These are phyloP conservation scores for Bombus fervidus DNA, from an alignment of 1,140 invertebrate genomes.

Conservation along the genomic window DNA sequence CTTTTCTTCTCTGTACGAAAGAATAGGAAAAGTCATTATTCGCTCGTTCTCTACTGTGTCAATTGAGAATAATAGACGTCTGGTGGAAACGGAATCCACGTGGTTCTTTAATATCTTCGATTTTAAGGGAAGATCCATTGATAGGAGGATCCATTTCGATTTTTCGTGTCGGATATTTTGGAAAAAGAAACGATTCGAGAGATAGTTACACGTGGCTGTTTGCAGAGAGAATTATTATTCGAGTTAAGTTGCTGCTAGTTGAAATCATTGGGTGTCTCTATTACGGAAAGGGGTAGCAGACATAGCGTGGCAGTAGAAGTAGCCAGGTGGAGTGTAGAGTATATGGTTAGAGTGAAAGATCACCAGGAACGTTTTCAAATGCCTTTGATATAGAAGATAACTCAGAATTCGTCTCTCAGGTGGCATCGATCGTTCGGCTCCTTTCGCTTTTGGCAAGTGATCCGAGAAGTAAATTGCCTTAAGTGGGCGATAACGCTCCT, in stretches of 20 bases:
- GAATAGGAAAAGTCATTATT: constrained; percentile 47
- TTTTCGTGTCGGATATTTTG: neutral
- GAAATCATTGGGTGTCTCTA: neutral
- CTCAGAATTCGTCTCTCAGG: constrained; percentile 20
- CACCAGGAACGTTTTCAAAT: constrained; percentile 26
- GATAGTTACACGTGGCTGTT: constrained; percentile 1
- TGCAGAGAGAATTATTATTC: neutral
- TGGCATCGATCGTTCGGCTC: constrained; percentile 21
- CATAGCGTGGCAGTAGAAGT: neutral
- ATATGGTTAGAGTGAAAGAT: neutral
- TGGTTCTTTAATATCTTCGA: constrained; percentile 41
- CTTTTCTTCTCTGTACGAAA: neutral
- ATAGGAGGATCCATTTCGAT: neutral
- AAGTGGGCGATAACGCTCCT: constrained; percentile 52
- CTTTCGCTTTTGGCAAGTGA: constrained; percentile 60
- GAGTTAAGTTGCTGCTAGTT: too few relatives aligned
- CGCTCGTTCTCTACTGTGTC: neutral
- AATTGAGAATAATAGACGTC: too few relatives aligned
- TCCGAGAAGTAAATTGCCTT: constrained; percentile 61
- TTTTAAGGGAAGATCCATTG: constrained; percentile 41
- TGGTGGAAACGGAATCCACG: neutral
- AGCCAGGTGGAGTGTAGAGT: neutral
- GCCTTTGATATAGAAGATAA: constrained; percentile 16
- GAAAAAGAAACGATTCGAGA: neutral
- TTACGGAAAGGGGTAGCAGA: neutral